phyloP scores from a whole-genome alignment of 2,888 invertebrate genomes.

The Ceraclea dissimilis region DNA sequence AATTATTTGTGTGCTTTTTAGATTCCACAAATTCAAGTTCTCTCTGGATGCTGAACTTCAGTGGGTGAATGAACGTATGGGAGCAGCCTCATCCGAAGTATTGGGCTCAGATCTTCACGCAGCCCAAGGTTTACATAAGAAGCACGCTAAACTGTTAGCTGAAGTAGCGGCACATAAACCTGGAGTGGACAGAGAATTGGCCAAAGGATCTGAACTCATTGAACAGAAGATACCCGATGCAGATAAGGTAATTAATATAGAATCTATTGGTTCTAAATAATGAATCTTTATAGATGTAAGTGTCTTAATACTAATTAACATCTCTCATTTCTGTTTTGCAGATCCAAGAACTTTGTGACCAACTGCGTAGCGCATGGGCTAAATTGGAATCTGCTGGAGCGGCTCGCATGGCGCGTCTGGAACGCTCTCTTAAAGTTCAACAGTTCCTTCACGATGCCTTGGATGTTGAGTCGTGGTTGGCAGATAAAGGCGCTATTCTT shows the following conservation, averaged over 20 bases:
- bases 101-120: constrained; percentile 84
- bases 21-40: constrained; percentile 86
- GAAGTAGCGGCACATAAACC: constrained; percentile 84
- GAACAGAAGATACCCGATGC: constrained; percentile 74
- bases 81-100: constrained; percentile 66
- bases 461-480: constrained; percentile 89
- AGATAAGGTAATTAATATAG: constrained; percentile 64
- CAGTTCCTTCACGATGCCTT: constrained; percentile 87
- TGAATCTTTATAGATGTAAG: neutral
- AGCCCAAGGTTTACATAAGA: constrained; percentile 85
- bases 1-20: constrained; percentile 23
- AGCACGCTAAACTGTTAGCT: constrained; percentile 86
- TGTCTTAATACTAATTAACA: neutral
- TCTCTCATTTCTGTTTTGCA: constrained; percentile 30
- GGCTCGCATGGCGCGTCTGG: constrained; percentile 68
- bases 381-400: constrained; percentile 63
- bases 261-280: neutral
- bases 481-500: constrained; percentile 76
- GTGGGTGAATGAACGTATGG: constrained; percentile 89
- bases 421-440: constrained; percentile 81
- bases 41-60: constrained; percentile 88
- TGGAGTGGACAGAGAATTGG: constrained; percentile 73
- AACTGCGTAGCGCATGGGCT: constrained; percentile 66
- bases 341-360: constrained; percentile 68
- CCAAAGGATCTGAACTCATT: constrained; percentile 68